These are phyloP conservation scores for Notarius lentiginosus DNA, from an alignment of 2,113 vertebrate species.

Conservation along the genomic window DNA sequence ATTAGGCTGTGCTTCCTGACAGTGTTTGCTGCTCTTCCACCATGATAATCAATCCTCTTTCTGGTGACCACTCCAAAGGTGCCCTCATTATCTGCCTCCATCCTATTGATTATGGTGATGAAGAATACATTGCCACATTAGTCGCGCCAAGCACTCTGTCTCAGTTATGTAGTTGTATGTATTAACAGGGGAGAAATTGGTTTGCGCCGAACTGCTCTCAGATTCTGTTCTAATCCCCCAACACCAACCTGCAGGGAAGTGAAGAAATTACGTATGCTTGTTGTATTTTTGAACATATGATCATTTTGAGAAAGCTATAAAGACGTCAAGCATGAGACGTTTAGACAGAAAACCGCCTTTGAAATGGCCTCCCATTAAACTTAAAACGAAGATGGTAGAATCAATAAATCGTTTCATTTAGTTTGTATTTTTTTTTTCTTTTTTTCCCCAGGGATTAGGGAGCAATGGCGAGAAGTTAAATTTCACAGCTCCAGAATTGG, in stretches of 20 bases:
- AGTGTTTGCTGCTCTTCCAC: conserved; percentile 44
- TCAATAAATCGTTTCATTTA: conserved; percentile 49
- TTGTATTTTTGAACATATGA: not conserved
- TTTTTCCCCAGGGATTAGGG: conserved; percentile 51
- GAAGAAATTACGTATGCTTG: no score
- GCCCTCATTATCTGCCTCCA: conserved; percentile 49
- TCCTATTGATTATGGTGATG: conserved; percentile 55
- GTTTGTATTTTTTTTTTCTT: conserved; percentile 48
- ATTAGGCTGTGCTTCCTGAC: conserved; percentile 50
- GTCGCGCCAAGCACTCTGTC: conserved; percentile 10
- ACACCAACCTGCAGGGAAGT: not conserved
- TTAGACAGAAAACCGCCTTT: conserved; percentile 30
- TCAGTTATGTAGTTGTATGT: conserved; percentile 30
- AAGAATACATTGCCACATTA: conserved; percentile 33
- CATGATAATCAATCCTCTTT: conserved; percentile 51
- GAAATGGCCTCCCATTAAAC: conserved; percentile 38
- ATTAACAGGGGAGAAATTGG: conserved; percentile 22
- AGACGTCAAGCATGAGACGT: conserved; percentile 26
- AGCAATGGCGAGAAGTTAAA: conserved; percentile 50
- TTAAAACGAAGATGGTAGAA: conserved; percentile 44
- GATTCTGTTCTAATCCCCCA: not conserved
- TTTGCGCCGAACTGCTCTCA: not conserved
- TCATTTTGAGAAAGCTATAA: conserved; percentile 19
- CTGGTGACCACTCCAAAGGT: conserved; percentile 50
- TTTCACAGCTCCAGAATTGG: conserved; percentile 53